These are phyloP conservation scores for Mustelus asterias DNA, from an alignment of 2,113 vertebrate genomes.

Conservation along the genomic window DNA sequence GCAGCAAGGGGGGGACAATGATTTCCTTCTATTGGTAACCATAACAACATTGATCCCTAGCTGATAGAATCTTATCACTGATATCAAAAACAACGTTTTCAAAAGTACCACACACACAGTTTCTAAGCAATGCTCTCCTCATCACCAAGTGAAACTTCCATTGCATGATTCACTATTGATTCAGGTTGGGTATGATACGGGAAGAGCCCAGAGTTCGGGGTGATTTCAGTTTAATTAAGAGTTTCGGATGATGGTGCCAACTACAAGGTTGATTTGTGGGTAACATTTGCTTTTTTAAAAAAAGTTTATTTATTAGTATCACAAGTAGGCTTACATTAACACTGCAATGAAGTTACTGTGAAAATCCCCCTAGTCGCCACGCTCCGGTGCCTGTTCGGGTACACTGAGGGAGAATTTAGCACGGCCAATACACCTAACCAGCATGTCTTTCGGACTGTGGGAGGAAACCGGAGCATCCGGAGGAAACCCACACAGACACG, in stretches of 20 bases:
- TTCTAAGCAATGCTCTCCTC: background rate
- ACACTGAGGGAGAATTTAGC: too few relatives aligned
- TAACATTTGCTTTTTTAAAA: background rate
- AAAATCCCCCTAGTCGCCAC: too few relatives aligned
- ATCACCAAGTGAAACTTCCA: background rate
- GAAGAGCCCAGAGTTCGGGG: background rate
- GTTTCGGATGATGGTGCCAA: background rate
- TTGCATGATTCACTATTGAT: background rate
- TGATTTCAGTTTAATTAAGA: background rate
- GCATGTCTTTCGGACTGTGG: too few relatives aligned
- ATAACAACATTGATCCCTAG: slow-evolving; percentile 16
- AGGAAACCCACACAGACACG: too few relatives aligned
- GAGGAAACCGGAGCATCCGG: too few relatives aligned
- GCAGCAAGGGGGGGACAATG: background rate
- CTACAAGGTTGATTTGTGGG: background rate
- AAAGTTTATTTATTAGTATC: too few relatives aligned
- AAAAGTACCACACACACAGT: slow-evolving; percentile 14
- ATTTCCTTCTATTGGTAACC: slow-evolving; percentile 19
- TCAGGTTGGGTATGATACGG: background rate
- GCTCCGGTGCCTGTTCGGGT: too few relatives aligned
- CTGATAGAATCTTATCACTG: slow-evolving; percentile 27
- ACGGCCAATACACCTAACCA: too few relatives aligned
- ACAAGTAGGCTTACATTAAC: too few relatives aligned
- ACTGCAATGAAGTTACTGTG: too few relatives aligned
- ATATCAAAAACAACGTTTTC: background rate